Evolutionary conservation across 1,140 invertebrate genomes (phyloP), one percentile per base, ranked within the genome.

Genomic region (Aporrectodea caliginosa): DNA sequence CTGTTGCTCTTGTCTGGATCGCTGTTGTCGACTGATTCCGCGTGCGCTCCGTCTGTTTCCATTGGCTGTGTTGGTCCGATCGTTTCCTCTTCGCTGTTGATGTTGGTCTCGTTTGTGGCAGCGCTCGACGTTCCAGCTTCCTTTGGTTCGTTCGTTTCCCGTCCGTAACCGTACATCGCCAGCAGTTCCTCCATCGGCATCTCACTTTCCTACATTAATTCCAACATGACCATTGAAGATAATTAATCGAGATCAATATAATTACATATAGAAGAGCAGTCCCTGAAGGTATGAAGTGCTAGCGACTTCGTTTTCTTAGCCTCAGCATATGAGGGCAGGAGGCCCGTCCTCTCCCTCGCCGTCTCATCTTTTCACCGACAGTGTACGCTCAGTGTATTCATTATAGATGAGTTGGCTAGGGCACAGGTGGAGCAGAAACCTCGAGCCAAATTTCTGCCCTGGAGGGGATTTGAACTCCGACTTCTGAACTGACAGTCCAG

Each of bases 111-210:
- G 22, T 74, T 35, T 58, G 87, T 88, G 31, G 90, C 90, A 16
- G 14, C 80, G 79, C 70, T 80, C 58, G 73, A 71, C 78, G 14
- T 1, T 6, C 22, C 35, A 2, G 72, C 76, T 22, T 75, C 74
- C 22, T 71, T 29, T 72, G 0, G n/a, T 0, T 1, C 43, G 27
- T 16, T 73, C 71, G 6, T n/a, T 16, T 79, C 58, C 22, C 74
- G 74, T 32, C 81, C 90, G 89, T 92, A 94, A 81, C 93, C 93
- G 89, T 96, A 97, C 88, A 95, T 91, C 14, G 94, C 94, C 82
- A 98, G 89, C 73, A 98, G 88, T 86, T 96, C 93, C 84, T 97
- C 95, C 82, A 98, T 90, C 81, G 96, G 96, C 94, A 98, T 98
- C 89, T 97, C 94, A 78, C 89, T 87, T 84, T 91, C 90, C 89